Base-by-base conservation (phyloP, 2,888 invertebrate species). In the Athalia cordata region DNA sequence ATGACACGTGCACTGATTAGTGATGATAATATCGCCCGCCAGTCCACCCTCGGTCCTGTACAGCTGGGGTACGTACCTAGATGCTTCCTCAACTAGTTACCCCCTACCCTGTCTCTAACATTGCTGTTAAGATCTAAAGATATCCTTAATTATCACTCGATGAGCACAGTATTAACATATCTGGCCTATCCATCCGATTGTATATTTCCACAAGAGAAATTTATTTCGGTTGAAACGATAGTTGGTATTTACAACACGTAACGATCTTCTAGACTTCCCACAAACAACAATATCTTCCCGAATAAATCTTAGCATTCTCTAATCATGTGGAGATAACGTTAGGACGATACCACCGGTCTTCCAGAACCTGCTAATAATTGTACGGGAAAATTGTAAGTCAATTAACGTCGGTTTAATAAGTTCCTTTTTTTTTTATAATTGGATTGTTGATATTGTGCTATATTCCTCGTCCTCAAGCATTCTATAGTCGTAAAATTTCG, bases 1-100 rank as follows among this genome's bases (percentile, higher is more conserved):
- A 96, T 97, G 96, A 97, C 97, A 92, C 95, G 97, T 92, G 96
- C 97, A 92, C 95, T 97, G 93, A 97, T 97, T 92, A 96, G 96
- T 92, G 97, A 97, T 93, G 97, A 97, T 93, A 95, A 93, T 90
- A 92, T 93, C 90, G 93, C 95, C 92, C 95, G 95, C 92, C 94
- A 95, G 93, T 95, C 95, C 92, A 94, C 93, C 89, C 93, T 96
- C 92, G 97, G 96, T 92, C 96, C 96, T 92, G 96, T 97, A 92
- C 97, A 97, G 92, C 94, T 97, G 93, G 97, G 97, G 97, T 97
- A 97, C 93, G 96, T 97, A 95, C 94, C 89, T 90, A 86, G 85
- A 84, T 84, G 84, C 83, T 77, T 85, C 89, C 88, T 85, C 84
- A 80, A 84, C 84, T 87, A 85, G 84, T 62, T 85, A 84, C 80